phyloP scores from a whole-genome alignment of 2,113 vertebrate species.

The Oreocharis arfaki region DNA sequence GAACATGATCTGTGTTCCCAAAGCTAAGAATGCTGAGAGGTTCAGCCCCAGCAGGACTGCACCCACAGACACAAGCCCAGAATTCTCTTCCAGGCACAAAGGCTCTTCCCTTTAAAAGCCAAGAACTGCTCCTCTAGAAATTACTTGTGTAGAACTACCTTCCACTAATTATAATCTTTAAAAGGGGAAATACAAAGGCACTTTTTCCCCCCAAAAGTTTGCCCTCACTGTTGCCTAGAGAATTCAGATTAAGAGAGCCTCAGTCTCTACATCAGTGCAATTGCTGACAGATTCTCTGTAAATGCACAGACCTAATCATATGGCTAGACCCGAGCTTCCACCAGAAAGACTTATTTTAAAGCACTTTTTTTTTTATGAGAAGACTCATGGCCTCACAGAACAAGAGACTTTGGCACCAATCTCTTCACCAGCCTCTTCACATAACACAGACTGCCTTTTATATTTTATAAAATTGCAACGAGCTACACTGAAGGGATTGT shows the following conservation, averaged over 20 bases:
- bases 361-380: neutral
- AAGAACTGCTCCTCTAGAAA: neutral
- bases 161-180: neutral
- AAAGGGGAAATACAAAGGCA: neutral
- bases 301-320: neutral
- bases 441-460: neutral
- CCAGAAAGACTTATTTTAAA: neutral
- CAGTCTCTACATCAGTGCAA: too few species aligned
- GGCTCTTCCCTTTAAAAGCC: neutral
- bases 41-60: neutral
- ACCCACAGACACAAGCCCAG: fast-evolving
- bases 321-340: neutral
- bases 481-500: neutral
- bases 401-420: neutral
- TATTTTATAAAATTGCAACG: neutral
- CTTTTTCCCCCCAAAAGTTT: neutral
- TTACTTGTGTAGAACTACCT: neutral
- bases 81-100: neutral
- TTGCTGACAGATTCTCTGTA: neutral
- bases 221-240: neutral
- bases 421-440: neutral
- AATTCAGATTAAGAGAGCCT: neutral
- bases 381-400: neutral
- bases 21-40: neutral
- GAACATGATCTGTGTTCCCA: neutral